Base-by-base conservation (phyloP, 2,113 vertebrate genomes). In the Numenius arquata region DNA sequence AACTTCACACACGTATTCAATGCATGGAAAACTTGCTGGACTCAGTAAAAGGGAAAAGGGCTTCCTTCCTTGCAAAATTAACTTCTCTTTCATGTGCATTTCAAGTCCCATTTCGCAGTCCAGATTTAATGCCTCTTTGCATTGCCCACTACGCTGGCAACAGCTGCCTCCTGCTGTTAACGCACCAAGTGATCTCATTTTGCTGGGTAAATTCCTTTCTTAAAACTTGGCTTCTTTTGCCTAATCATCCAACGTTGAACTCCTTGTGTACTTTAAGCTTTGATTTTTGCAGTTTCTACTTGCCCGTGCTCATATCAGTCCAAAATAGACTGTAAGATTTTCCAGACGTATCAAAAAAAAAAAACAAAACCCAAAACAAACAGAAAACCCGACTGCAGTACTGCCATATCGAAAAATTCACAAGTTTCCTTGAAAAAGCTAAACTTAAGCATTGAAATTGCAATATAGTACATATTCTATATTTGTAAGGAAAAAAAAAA, bases 161-260 rank as follows among this genome's bases (percentile, higher is more conserved):
- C 65, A 95, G 66, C 27, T 83, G 59, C 29, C 75, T 88, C 72
- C 47, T 45, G 59, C 68, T 93, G 68, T 62, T 95, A 86, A 83
- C 15, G 63, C 22, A 73, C 3, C 27, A 66, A 95, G 17, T 11
- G 50, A 88, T 76, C 63, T 75, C 66, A 32, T 40, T 88, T 88
- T 55, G 34, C 48, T 32, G 18, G 52, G 50, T 76, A 56, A 93
- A 92, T 56, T 85, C 38, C 58, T 80, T 66, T 85, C 67, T 56
- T 52, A 68, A 53, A 90, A 80, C 82, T 56, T 73, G 16, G 16
- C 29, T 76, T 56, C n/a, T 79, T 79, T 76, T 58, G 36, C 53
- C 48, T 83, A 76, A 68, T 88, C 30, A 58, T 32, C 36, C 36
- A 90, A n/a, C 12, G 9, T 16, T 86, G 19, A 80, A 30, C 50